Base-by-base conservation (phyloP, 2,888 invertebrate species). In the Limnephilus marmoratus region DNA sequence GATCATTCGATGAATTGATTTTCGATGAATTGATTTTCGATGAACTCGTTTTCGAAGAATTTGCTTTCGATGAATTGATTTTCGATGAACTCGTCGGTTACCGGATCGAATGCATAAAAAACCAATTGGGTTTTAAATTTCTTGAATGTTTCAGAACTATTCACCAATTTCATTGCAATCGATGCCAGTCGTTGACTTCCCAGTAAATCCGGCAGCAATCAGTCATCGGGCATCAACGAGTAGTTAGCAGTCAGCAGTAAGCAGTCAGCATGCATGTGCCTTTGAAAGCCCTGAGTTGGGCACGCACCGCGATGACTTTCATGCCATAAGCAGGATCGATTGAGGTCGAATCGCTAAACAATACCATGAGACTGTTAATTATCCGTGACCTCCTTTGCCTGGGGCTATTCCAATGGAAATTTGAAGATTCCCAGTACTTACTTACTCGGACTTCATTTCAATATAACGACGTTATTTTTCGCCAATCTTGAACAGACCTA, bases 311-410 rank as follows among this genome's bases (percentile, higher is more conserved):
- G 68, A 68, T 68, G 88, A 68, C 88, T 68, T 53, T 68, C 88
- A 88, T 88, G 68, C 88, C 88, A 37, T 68, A 88, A 88, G 31
- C 18, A 80, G 88, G 88, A 88, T 68, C 68, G 31, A 68, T 68
- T 80, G 80, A 88, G 88, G 88, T 24, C 88, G 68, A 31, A 85
- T 31, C 34, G 82, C 80, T 34, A 29, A 88, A 88, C 88, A 88
- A 88, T 88, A 68, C 80, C 68, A 68, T 68, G n/a, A 24, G 85
- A 68, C 68, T 37, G 85, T 88, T 80, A 29, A 88, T 80, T 88
- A 80, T 88, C 80, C 88, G n/a, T 68, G 88, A 88, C 88, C 88
- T 80, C 88, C 88, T 88, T 88, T 29, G 11, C 49, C 34, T 37
- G 82, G 34, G 82, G 15, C 45, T 31, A 86, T 86, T 86, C 86